Evolutionary conservation across 30 jellyfish, hydroid and myxozoan genomes (phyloP), one percentile per base, ranked within the genome.

Genomic region (Nemopilema nomurai): DNA sequence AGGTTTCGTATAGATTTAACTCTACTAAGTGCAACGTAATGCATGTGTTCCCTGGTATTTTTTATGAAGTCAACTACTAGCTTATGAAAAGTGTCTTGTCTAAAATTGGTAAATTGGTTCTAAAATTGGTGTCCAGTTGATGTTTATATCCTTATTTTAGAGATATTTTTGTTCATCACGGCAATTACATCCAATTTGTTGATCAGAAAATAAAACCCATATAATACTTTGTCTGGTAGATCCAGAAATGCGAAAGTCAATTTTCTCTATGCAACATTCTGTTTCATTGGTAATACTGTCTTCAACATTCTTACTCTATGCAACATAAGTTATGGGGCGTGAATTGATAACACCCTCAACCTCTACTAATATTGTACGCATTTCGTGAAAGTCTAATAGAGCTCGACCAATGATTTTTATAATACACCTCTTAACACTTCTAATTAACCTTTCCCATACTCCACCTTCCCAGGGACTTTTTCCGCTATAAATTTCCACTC

Each of bases 391-490:
- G 50, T 74, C 84, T 74, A 74, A 74, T 69, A 16, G n/a, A 7
- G 84, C 84, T 28, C 87, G 49, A 64, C 90, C 90, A 20, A 80
- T 50, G 27, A 80, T 68, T 63, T 65, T 80, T 23, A 64, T 30
- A 21, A 80, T 22, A 28, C 90, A 80, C 30, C 81, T n/a, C 49
- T 80, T 67, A 8, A 80, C 90, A 65, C 90, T 64, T 28, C 71
- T 27, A 28, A 80, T 31, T 13, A 80, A 33, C 19, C 90, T 52
- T 80, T 80, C 81, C 90, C 90, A 80, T 64, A 49, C 90, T 50
- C 90, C 90, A 17, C 81, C 90, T 65, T 52, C 62, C n/a, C 83
- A 70, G 71, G 90, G 49, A 65, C 27, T 30, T 20, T 22, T 21
- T 64, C 81, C 27, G 25, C 31, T 62, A 67, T 80, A 28, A 63